Conservation (phyloP, 2,113 vertebrate species). For the Colistium nudipinnis region DNA sequence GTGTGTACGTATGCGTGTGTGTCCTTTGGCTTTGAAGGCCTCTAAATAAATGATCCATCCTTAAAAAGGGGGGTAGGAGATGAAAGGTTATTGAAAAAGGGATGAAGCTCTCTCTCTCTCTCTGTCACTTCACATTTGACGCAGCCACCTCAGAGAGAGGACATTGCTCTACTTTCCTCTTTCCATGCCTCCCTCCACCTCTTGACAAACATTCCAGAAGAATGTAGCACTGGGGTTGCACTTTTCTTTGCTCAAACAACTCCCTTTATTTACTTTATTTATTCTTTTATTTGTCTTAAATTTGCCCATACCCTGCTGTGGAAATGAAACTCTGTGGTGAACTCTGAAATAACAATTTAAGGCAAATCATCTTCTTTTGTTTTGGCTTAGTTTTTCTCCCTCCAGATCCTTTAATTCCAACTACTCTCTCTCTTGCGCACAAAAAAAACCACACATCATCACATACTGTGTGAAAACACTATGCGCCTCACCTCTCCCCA, state of each 20-base stretch:
- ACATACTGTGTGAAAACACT: no score
- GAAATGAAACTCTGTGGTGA: no score
- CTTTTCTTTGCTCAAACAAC: constrained; percentile 8
- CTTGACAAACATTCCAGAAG: constrained; percentile 28
- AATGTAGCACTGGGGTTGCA: constrained; percentile 5
- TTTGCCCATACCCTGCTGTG: neutral
- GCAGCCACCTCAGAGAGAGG: constrained; percentile 31
- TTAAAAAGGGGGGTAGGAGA: constrained; percentile 13
- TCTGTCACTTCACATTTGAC: constrained; percentile 65
- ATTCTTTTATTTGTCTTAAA: no score
- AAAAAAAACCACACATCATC: neutral
- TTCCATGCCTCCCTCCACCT: constrained; percentile 7
- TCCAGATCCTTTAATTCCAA: neutral
- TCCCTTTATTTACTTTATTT: neutral
- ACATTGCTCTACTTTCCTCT: constrained; percentile 40
- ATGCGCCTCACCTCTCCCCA: constrained; percentile 94
- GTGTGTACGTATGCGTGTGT: neutral
- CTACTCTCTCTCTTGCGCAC: neutral
- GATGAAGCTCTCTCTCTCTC: constrained; percentile 27
- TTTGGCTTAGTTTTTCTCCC: no score
- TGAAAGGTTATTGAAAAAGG: constrained; percentile 49
- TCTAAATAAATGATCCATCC: constrained; percentile 67
- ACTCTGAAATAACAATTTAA: no score
- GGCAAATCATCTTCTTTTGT: no score
- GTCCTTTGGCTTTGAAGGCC: constrained; percentile 18